These are phyloP conservation scores for Acanthurus leucopareius DNA, from an alignment of 2,797 vertebrate species.

Conservation along the genomic window DNA sequence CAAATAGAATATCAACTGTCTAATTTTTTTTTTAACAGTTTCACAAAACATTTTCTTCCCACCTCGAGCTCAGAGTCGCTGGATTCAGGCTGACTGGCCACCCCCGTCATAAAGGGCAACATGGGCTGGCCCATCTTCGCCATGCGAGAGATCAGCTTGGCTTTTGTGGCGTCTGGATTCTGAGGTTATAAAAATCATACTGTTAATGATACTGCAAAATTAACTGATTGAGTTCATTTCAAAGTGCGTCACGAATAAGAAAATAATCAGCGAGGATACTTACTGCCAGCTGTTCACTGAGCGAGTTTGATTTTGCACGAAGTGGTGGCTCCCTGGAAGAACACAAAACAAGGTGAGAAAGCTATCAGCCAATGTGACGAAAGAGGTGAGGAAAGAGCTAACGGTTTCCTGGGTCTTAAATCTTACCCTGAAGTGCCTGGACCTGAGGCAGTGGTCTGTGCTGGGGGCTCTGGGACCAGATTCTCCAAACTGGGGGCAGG, in stretches of 20 bases:
- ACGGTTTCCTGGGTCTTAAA: background rate
- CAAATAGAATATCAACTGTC: too few species aligned
- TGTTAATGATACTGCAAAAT: background rate
- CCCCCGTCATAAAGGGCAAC: conserved; percentile 91
- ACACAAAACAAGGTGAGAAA: background rate
- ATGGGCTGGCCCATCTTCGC: conserved; percentile 99
- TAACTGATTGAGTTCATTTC: background rate
- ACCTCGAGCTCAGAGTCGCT: conserved; percentile 97
- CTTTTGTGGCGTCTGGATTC: conserved; percentile 94
- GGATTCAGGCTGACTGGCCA: conserved; percentile 90
- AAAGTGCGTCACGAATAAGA: background rate
- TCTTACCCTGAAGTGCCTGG: conserved; percentile 89
- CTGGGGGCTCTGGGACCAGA: conserved; percentile 80
- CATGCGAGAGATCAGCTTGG: conserved; percentile 98
- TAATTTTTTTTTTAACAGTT: too few species aligned
- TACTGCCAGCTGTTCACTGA: conserved; percentile 92
- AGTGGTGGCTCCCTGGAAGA: conserved; percentile 89
- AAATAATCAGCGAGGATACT: conserved; percentile 55
- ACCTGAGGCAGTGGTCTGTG: conserved; percentile 77
- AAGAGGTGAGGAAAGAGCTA: background rate
- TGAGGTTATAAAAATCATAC: conserved; percentile 60
- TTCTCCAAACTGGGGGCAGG: conserved; percentile 86
- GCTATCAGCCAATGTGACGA: background rate
- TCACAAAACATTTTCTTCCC: background rate
- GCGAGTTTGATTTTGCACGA: conserved; percentile 92